phyloP scores from a whole-genome alignment of 1,140 invertebrate genomes.

The Helicoverpa zea region DNA sequence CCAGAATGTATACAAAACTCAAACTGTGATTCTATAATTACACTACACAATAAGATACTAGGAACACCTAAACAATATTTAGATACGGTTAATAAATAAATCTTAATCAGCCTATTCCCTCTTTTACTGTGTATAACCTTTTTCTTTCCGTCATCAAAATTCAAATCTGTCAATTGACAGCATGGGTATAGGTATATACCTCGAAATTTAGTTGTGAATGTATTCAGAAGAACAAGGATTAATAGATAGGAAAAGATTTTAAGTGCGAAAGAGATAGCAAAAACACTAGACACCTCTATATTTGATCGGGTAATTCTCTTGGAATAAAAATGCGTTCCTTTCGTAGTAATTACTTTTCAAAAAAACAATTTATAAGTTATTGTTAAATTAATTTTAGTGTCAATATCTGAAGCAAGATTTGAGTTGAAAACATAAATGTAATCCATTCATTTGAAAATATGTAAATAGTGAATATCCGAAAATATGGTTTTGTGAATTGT shows the following conservation, averaged over 20 bases:
- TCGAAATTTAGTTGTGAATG: conserved; percentile 14
- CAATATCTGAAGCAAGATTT: not conserved
- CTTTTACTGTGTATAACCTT: conserved; percentile 85
- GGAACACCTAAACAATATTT: conserved; percentile 58
- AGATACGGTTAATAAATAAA: conserved; percentile 71
- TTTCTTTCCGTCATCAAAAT: conserved; percentile 86
- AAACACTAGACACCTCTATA: not conserved
- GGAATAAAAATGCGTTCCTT: not conserved
- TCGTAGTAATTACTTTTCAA: too few species aligned
- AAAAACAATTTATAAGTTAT: too few species aligned
- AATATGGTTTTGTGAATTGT: not conserved
- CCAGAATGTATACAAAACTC: conserved; percentile 64
- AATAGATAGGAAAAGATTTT: not conserved
- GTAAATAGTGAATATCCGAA: too few species aligned
- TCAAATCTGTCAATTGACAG: conserved; percentile 83
- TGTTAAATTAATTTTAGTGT: not conserved
- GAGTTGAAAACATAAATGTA: not conserved
- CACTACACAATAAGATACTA: conserved; percentile 62
- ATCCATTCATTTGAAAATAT: too few species aligned
- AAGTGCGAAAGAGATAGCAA: conserved; percentile 9
- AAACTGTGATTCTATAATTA: conserved; percentile 53
- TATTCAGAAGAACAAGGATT: not conserved
- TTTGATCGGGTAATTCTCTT: not conserved
- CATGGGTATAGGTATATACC: conserved; percentile 45
- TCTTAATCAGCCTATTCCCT: conserved; percentile 80